Percentiles rank a stretch among this genome's conserved stretches.
These are phyloP conservation scores for Pachliopta kotzebuea DNA, from an alignment of 2,888 invertebrate genomes.

Conservation along the genomic window DNA sequence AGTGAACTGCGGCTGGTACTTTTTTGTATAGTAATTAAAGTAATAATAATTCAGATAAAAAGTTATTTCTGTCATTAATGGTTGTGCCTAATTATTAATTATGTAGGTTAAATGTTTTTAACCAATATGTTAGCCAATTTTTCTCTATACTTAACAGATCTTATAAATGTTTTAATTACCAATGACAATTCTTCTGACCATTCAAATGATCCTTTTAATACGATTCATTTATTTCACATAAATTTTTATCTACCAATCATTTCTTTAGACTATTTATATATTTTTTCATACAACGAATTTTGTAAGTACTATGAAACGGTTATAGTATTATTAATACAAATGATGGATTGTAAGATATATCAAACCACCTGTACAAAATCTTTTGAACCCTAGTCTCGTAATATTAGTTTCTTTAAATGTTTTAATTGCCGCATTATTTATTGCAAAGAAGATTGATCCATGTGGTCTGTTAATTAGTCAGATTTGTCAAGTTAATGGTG, in stretches of 20 bases:
- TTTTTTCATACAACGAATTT: not conserved
- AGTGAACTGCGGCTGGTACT: too few species aligned
- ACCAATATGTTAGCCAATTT: not conserved
- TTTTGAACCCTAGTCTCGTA: not conserved
- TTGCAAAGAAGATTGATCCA: too few species aligned
- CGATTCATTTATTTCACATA: not conserved
- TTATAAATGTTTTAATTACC: not conserved
- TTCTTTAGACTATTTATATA: not conserved
- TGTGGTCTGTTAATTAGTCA: too few species aligned
- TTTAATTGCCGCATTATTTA: too few species aligned
- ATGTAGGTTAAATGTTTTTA: not conserved
- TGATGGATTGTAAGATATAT: not conserved
- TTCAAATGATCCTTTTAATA: not conserved
- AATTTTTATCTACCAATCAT: not conserved
- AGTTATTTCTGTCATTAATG: not conserved
- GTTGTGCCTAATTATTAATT: not conserved
- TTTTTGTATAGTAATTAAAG: too few species aligned
- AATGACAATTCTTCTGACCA: not conserved
- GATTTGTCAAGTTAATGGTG: too few species aligned
- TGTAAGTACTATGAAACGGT: not conserved
- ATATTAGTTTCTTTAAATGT: too few species aligned
- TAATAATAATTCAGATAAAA: too few species aligned
- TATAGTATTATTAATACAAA: not conserved
- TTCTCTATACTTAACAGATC: not conserved
- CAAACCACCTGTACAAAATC: not conserved